phyloP scores from a whole-genome alignment of 2,888 invertebrate species.

The Antitype chi region DNA sequence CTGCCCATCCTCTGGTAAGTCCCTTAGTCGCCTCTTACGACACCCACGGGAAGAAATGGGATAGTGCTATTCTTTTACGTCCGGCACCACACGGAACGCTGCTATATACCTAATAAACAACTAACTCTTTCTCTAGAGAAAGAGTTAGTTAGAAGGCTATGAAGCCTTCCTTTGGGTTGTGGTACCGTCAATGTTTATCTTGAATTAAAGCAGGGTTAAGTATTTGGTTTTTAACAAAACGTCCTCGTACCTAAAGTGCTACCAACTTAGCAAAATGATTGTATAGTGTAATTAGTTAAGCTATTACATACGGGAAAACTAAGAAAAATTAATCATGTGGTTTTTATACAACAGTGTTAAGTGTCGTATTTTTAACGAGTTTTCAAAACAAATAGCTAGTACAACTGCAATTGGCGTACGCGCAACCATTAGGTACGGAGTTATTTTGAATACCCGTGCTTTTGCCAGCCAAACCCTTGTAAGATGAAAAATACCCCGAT shows the following conservation, averaged over 20 bases:
- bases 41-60: no score
- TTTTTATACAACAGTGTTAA: neutral
- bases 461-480: constrained; percentile 12
- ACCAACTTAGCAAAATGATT: neutral
- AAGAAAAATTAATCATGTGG: neutral
- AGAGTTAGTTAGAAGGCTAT: no score
- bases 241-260: neutral
- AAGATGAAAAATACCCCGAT: constrained; percentile 9
- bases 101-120: no score
- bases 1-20: no score
- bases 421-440: constrained; percentile 3
- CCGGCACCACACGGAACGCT: no score
- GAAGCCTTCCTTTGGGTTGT: no score
- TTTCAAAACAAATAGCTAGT: constrained; percentile 9
- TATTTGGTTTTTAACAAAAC: neutral
- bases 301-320: neutral
- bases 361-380: neutral
- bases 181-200: neutral
- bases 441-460: constrained; percentile 31
- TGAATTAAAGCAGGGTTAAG: neutral
- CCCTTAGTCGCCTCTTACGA: no score
- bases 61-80: no score
- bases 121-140: no score
- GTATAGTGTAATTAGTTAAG: neutral
- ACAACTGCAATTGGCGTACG: constrained; percentile 5